Evolutionary conservation across 2,113 vertebrate species (phyloP).

Genomic region (Myrmecobius fasciatus): DNA sequence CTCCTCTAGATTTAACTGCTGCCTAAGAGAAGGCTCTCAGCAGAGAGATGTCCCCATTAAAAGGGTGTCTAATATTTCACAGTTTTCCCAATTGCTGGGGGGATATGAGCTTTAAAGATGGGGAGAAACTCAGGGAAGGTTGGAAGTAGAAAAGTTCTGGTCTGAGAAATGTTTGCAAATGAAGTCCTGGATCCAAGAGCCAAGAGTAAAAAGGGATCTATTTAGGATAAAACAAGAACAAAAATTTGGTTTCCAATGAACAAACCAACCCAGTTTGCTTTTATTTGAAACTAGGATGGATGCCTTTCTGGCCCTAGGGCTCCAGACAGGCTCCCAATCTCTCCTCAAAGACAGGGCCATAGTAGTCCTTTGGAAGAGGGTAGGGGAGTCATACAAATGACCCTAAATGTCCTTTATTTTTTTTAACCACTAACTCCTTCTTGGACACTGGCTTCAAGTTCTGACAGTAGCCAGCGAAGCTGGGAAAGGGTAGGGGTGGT

Average conservation of each 20-base stretch:
- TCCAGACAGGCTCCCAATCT: background rate
- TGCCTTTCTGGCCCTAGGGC: background rate
- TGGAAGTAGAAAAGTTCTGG: background rate
- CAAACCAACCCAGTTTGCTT: background rate
- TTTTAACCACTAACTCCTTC: background rate
- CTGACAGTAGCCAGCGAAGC: background rate
- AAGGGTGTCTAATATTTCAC: background rate
- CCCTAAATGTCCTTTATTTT: conserved; percentile 2
- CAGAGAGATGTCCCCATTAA: background rate
- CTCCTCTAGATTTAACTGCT: background rate
- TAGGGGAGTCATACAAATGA: background rate
- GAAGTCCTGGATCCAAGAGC: background rate
- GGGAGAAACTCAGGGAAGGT: background rate
- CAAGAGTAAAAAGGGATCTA: background rate
- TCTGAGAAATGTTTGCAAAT: background rate
- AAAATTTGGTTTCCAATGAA: background rate
- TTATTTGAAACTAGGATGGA: background rate
- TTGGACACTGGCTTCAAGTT: conserved; percentile 22
- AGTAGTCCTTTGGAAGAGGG: background rate
- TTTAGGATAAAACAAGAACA: background rate
- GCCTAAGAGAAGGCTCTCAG: background rate
- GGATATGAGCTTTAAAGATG: background rate
- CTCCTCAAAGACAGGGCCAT: conserved; percentile 10
- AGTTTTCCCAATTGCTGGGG: background rate
- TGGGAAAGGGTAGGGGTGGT: background rate